Conservation (phyloP, 2,888 invertebrate genomes). For the Caenorhabditis becei region DNA sequence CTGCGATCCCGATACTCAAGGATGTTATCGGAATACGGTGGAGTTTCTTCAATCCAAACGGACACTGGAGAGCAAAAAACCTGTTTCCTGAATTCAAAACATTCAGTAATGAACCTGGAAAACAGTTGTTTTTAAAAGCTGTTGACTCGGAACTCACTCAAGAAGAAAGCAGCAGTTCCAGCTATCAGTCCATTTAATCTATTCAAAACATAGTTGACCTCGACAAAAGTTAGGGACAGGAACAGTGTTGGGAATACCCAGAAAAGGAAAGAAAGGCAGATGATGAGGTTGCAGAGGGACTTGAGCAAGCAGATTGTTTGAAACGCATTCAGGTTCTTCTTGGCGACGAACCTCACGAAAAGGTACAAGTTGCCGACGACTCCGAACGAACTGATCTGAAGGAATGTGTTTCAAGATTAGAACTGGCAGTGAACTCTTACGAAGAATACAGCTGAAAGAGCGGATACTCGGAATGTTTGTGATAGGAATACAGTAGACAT, state of each 20-base stretch:
- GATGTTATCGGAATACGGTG: background rate
- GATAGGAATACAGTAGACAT: no score
- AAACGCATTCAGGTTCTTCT: conserved; percentile 37
- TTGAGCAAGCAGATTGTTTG: conserved; percentile 39
- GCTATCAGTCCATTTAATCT: background rate
- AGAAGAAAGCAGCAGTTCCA: background rate
- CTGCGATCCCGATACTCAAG: background rate
- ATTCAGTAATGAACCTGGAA: conserved; percentile 20
- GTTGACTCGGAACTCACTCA: background rate
- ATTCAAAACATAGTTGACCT: background rate
- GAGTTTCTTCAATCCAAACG: conserved; percentile 8
- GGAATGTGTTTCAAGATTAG: conserved; percentile 32
- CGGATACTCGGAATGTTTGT: no score
- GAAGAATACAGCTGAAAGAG: no score
- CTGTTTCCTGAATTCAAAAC: conserved; percentile 35
- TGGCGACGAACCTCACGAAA: conserved; percentile 25
- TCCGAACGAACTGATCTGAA: conserved; percentile 33
- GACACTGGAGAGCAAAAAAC: conserved; percentile 30
- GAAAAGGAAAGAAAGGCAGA: conserved; percentile 26
- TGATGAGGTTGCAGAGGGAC: conserved; percentile 34
- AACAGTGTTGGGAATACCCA: no score
- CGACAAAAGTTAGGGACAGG: no score
- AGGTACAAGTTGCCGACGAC: conserved; percentile 26
- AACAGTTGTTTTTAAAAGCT: background rate
- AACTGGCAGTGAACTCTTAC: no score